These are phyloP conservation scores for Telmatherina bonti DNA, from an alignment of 2,797 vertebrate species.

Conservation along the genomic window DNA sequence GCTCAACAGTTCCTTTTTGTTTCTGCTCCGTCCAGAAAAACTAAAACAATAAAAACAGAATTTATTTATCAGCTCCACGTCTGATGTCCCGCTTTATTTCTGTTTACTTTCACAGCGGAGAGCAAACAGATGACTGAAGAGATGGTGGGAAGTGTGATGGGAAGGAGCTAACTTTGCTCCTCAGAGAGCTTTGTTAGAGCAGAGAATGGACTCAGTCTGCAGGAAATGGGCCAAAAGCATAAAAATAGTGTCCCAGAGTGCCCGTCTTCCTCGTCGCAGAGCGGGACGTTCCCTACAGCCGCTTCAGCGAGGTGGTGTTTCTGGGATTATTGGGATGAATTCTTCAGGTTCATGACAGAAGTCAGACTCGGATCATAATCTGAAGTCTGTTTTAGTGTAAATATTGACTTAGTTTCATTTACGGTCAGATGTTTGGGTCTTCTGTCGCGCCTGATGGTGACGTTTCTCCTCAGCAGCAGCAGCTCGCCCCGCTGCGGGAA, in stretches of 20 bases:
- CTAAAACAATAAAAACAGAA: neutral
- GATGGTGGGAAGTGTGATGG: neutral
- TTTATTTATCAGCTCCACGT: neutral
- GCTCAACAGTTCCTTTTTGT: slow-evolving; percentile 22
- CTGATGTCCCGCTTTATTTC: neutral
- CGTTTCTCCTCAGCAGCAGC: neutral
- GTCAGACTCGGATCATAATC: neutral
- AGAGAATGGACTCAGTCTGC: neutral
- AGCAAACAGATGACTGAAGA: neutral
- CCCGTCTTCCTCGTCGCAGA: neutral
- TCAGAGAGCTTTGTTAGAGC: neutral
- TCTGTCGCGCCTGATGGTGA: no score
- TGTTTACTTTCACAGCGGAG: neutral
- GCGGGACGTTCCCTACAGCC: neutral
- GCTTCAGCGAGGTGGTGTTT: no score
- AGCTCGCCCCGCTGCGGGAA: no score
- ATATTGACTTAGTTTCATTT: no score
- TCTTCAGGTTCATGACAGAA: neutral
- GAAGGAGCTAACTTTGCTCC: neutral
- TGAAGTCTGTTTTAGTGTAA: no score
- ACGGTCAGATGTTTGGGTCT: no score
- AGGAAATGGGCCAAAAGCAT: neutral
- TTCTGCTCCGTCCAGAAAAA: neutral
- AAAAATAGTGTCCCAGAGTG: neutral
- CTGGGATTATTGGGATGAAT: no score